Evolutionary conservation across 2,888 invertebrate species (phyloP).

Genomic region (Timema podura): DNA sequence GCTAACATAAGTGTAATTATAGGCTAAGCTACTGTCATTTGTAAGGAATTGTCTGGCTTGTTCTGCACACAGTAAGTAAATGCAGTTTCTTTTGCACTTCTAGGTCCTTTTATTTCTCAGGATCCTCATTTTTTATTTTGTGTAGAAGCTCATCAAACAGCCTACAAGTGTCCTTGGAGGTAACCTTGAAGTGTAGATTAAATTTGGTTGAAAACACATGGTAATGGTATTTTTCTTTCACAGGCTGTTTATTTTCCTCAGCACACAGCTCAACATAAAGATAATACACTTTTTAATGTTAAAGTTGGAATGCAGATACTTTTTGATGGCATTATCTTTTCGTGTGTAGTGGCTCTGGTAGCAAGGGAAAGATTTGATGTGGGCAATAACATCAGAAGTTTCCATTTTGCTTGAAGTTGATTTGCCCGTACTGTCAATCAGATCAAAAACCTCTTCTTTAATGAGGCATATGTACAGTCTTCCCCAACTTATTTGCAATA

Average conservation of each 20-base stretch:
- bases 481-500: neutral
- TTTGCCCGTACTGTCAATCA: neutral
- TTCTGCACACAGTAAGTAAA: neutral
- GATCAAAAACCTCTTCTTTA: neutral
- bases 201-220: constrained; percentile 2
- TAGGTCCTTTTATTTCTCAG: neutral
- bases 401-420: neutral
- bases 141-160: neutral
- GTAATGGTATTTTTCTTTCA: constrained; percentile 8
- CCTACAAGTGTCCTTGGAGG: constrained; percentile 2
- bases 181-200: neutral
- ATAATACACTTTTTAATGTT: neutral
- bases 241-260: neutral
- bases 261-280: neutral
- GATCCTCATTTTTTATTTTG: neutral
- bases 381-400: neutral
- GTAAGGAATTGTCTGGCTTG: neutral
- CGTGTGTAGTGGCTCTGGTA: no score
- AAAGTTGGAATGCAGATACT: no score
- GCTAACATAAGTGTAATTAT: neutral
- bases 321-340: no score
- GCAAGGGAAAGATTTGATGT: no score
- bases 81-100: neutral
- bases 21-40: neutral
- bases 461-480: neutral